Percentiles rank a stretch among this genome's conserved stretches.
Evolutionary conservation across 2,797 vertebrate genomes (phyloP).

Genomic region (Lepus oiostolus): DNA sequence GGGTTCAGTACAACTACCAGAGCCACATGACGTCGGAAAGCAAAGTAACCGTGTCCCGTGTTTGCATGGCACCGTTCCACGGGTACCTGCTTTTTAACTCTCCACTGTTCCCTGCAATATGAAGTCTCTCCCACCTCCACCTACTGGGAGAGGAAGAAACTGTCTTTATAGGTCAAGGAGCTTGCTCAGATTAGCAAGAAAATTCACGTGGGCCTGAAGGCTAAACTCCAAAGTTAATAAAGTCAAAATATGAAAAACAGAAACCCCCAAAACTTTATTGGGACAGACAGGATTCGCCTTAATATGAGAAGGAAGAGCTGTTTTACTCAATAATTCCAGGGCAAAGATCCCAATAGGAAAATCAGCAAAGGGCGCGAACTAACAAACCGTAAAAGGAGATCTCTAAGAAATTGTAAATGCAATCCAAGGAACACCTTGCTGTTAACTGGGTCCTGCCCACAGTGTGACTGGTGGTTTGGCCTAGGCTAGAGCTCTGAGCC

Average conservation of each 20-base stretch:
- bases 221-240: slow-evolving; percentile 44
- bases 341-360: slow-evolving; percentile 42
- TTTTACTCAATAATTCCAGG: slow-evolving; percentile 55
- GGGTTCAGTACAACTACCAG: background rate
- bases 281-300: slow-evolving; percentile 14
- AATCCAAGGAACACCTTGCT: slow-evolving; percentile 31
- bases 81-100: background rate
- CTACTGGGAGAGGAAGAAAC: background rate
- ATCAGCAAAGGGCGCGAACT: slow-evolving; percentile 15
- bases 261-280: background rate
- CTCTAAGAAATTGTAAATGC: background rate
- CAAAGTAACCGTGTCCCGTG: background rate
- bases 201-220: background rate
- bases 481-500: slow-evolving; percentile 17
- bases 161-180: background rate
- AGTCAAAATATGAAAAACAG: background rate
- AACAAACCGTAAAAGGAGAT: slow-evolving; percentile 35
- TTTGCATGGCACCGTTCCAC: background rate
- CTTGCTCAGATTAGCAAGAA: slow-evolving; percentile 34
- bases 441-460: slow-evolving; percentile 14
- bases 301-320: slow-evolving; percentile 37
- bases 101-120: background rate
- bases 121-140: background rate
- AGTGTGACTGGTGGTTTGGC: slow-evolving; percentile 25
- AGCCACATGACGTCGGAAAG: slow-evolving; percentile 37